These are phyloP conservation scores for Nephrotoma flavescens DNA, from an alignment of 2,888 invertebrate species.

Conservation along the genomic window DNA sequence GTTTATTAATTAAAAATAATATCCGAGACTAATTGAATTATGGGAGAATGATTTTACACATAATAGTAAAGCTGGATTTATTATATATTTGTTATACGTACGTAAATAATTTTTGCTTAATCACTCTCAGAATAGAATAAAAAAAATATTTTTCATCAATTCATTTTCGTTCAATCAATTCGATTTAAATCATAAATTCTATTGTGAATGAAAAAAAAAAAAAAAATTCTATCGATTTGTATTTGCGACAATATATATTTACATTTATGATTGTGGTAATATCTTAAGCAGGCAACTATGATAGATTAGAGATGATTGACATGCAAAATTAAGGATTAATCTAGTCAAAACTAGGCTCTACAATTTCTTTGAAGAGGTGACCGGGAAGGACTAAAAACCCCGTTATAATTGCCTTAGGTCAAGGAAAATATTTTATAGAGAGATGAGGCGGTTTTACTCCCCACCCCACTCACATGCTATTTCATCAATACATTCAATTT, in stretches of 20 bases:
- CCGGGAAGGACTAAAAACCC: too few species aligned
- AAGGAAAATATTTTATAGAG: too few species aligned
- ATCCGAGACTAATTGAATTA: neutral
- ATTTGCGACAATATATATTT: neutral
- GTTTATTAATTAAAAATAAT: neutral
- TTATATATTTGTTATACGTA: neutral
- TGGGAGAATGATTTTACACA: neutral
- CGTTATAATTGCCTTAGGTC: too few species aligned
- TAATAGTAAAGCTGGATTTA: neutral
- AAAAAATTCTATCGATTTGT: neutral
- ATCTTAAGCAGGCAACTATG: neutral
- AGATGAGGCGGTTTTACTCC: too few species aligned
- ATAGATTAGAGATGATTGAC: too few species aligned
- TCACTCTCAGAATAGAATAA: neutral
- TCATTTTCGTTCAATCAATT: neutral
- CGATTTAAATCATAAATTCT: neutral
- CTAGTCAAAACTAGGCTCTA: too few species aligned
- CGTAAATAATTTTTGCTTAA: neutral
- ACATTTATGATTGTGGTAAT: neutral
- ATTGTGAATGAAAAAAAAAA: neutral
- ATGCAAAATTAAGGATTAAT: too few species aligned
- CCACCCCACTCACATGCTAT: too few species aligned
- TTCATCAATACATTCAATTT: too few species aligned
- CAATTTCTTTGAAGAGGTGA: too few species aligned
- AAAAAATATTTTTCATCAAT: neutral